phyloP scores from a whole-genome alignment of 2,888 invertebrate species.

The Ashinkailepas kermadecensis region DNA sequence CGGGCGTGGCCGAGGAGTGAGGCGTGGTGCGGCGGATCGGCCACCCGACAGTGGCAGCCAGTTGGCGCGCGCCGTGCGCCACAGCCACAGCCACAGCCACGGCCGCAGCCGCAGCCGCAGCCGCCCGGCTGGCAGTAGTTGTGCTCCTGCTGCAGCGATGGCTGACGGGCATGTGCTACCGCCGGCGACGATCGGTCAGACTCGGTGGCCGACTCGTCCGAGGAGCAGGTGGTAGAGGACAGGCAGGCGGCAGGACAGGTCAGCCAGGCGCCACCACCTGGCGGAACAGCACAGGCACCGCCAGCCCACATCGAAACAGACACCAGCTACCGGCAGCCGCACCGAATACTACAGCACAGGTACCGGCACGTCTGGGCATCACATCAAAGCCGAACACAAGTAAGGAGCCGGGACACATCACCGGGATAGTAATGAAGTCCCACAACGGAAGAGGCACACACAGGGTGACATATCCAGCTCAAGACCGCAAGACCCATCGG shows the following conservation, averaged over 20 bases:
- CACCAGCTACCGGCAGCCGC: no score
- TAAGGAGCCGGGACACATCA: no score
- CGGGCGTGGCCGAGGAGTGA: neutral
- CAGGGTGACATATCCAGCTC: no score
- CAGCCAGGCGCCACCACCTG: neutral
- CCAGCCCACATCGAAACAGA: no score
- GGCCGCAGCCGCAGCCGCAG: neutral
- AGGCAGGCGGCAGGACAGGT: neutral
- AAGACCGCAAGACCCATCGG: no score
- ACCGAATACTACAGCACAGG: no score
- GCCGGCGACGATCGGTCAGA: neutral
- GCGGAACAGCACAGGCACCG: no score
- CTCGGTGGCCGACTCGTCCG: neutral
- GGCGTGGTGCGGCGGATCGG: neutral
- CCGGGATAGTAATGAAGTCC: no score
- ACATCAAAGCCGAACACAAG: no score
- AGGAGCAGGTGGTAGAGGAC: conserved; percentile 3
- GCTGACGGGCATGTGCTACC: neutral
- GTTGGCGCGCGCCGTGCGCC: neutral
- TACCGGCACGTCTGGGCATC: no score
- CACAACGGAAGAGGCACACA: no score
- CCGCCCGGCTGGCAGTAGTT: conserved; percentile 2
- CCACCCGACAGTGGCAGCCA: neutral
- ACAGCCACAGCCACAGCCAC: no score
- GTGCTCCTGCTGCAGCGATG: neutral